Base-by-base conservation (phyloP, 23 tunicate species). In the Halocynthia roretzi region DNA sequence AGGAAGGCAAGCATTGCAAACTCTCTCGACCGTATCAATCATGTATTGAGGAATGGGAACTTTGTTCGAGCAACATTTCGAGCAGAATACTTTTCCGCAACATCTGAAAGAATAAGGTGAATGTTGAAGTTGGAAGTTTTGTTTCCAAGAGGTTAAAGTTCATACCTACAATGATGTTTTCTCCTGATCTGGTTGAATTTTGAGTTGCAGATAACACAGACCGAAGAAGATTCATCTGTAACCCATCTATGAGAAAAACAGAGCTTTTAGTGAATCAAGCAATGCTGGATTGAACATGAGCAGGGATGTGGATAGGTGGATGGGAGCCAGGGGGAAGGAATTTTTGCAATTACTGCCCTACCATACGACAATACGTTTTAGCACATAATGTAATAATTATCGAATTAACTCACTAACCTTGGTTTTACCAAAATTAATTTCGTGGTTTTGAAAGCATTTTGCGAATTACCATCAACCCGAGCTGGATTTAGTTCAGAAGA, bases 91-190 rank as follows among this genome's bases (percentile, higher is more conserved):
- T 53, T 54, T 53, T 53, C 98, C 98, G 71, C 98, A 92, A 22
- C 81, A 77, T 53, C 98, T 92, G 56, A 57, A 60, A 52, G 65
- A 50, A 60, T 40, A 56, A 20, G 15, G 56, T 7, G 2, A 66
- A 83, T 51, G 9, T 62, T 18, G 5, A 78, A n/a, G 5, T 20
- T 19, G 4, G 4, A 31, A 31, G 44, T 31, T 31, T 31, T 31
- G 48, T 49, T 52, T 52, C 21, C 7, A 68, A 68, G 40, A 18
- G n/a, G 19, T 17, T 17, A 68, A 68, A 68, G 14, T 76, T 11
- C 78, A 22, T n/a, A 84, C 95, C 95, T 88, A 82, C 95, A 88
- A 73, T 88, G 95, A 84, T 88, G 95, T 51, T 82, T 79, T 79
- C 95, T 79, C 55, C 88, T 72, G 6, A 88, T 14, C 44, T 88